Conservation (phyloP, 92 coral and sea anemone genomes). For the Phenganax subtilis region DNA sequence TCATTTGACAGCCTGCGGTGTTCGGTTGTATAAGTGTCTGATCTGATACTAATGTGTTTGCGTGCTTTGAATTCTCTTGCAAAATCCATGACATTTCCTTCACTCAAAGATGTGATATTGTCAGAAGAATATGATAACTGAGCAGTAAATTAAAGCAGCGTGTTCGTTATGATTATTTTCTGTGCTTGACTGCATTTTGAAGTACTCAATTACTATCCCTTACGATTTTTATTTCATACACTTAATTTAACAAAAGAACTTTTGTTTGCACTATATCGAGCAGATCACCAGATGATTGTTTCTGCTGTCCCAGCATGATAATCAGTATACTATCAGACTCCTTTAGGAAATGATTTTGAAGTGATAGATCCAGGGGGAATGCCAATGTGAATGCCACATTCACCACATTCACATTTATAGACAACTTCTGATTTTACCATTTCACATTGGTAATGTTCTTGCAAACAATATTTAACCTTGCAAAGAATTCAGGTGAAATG, state of each 20-base stretch:
- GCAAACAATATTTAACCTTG: no score
- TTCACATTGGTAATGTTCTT: no score
- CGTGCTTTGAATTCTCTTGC: slow-evolving; percentile 15
- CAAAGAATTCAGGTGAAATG: no score
- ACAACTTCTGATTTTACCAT: no score
- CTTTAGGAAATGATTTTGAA: no score
- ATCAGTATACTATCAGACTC: no score
- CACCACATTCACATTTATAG: no score
- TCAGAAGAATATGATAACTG: slow-evolving; percentile 10
- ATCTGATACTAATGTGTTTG: slow-evolving; percentile 19
- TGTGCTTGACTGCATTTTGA: neutral
- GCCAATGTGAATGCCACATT: no score
- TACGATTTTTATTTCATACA: neutral
- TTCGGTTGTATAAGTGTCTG: slow-evolving; percentile 6
- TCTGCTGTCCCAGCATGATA: no score
- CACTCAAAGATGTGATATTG: neutral
- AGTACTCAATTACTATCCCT: neutral
- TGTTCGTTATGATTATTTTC: neutral
- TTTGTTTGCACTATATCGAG: neutral
- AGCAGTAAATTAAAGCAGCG: neutral
- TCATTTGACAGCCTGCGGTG: slow-evolving; percentile 3
- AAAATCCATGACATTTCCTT: slow-evolving; percentile 27
- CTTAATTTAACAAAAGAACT: neutral
- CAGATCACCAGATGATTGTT: neutral
- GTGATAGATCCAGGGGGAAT: no score